phyloP scores from a whole-genome alignment of 2,888 invertebrate species.

The Lasius fuliginosus region DNA sequence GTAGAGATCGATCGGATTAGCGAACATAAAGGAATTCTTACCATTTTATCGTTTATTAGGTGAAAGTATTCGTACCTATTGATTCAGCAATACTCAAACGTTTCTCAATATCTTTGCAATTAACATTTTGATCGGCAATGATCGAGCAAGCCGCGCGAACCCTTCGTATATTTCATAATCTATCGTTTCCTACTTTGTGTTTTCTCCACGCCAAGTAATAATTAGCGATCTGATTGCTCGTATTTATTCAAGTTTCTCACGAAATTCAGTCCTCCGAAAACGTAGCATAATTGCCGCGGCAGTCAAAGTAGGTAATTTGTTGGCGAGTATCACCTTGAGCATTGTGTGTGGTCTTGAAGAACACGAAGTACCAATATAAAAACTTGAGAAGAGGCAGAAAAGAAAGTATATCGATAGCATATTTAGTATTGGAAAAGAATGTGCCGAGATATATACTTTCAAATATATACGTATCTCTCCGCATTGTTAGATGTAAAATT shows the following conservation, averaged over 20 bases:
- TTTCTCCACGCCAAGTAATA: slow-evolving; percentile 11
- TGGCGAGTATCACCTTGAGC: slow-evolving; percentile 19
- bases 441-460: neutral
- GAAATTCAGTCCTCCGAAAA: slow-evolving; percentile 26
- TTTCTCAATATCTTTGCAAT: slow-evolving; percentile 41
- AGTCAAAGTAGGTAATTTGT: slow-evolving; percentile 25
- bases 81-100: slow-evolving; percentile 16
- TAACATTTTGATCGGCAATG: slow-evolving; percentile 34
- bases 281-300: neutral
- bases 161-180: slow-evolving; percentile 34
- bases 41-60: slow-evolving; percentile 17
- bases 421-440: neutral
- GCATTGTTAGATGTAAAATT: neutral
- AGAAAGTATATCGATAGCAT: neutral
- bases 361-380: neutral
- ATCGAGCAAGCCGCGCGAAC: slow-evolving; percentile 11
- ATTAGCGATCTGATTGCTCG: slow-evolving; percentile 31
- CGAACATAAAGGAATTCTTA: slow-evolving; percentile 35
- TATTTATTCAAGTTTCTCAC: slow-evolving; percentile 37
- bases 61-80: slow-evolving; percentile 28
- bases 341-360: neutral
- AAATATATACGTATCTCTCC: neutral
- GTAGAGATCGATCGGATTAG: neutral
- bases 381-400: neutral
- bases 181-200: slow-evolving; percentile 32